phyloP scores from a whole-genome alignment of 2,888 invertebrate genomes.

The Spodoptera exigua region DNA sequence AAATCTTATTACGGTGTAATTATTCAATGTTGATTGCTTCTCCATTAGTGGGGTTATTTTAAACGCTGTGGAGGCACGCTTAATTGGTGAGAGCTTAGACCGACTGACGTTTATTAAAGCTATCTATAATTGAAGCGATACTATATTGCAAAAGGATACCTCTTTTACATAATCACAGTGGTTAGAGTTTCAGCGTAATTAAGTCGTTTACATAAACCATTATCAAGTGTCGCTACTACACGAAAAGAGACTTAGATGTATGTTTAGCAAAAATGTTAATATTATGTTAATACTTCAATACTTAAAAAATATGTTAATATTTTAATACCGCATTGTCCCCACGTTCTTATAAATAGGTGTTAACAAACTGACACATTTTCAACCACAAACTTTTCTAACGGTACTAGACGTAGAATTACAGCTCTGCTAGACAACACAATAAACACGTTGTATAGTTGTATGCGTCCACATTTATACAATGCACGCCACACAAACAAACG shows the following conservation, averaged over 20 bases:
- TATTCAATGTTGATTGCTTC: conserved; percentile 43
- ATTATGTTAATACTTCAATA: no score
- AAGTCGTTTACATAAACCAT: conserved; percentile 42
- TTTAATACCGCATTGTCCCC: conserved; percentile 3
- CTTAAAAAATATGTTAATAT: no score
- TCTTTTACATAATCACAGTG: conserved; percentile 57
- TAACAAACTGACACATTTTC: conserved; percentile 30
- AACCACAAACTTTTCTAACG: conserved; percentile 62
- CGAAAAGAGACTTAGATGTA: not conserved
- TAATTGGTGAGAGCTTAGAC: conserved; percentile 51
- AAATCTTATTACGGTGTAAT: conserved; percentile 28
- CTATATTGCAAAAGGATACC: conserved; percentile 48
- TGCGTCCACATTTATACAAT: conserved; percentile 48
- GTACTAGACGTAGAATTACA: conserved; percentile 48
- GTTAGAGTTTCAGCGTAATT: conserved; percentile 40
- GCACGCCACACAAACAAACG: conserved; percentile 56
- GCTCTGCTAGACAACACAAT: conserved; percentile 52
- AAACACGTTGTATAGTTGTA: conserved; percentile 44
- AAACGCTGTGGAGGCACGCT: conserved; percentile 30
- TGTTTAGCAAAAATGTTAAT: no score
- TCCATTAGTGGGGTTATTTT: conserved; percentile 39
- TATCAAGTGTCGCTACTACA: conserved; percentile 34
- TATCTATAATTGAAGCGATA: conserved; percentile 61
- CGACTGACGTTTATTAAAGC: conserved; percentile 53
- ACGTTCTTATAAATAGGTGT: conserved; percentile 2